Percentiles rank a stretch among this genome's conserved stretches.
Evolutionary conservation across 92 coral and sea anemone species (phyloP).

Genomic region (Galaxea fascicularis): DNA sequence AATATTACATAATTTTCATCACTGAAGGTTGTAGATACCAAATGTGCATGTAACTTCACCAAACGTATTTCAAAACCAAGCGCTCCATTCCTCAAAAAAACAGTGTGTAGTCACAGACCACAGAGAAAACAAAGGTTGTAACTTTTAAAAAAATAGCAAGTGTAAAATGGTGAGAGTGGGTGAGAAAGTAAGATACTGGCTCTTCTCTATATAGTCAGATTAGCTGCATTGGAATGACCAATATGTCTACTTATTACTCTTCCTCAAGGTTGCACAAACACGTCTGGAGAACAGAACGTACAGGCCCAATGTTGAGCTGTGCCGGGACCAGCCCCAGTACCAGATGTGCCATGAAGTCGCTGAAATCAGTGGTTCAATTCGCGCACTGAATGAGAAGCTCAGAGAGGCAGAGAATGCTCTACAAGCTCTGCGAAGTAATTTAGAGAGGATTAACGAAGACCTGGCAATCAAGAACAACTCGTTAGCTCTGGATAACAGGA

Average conservation of each 20-base stretch:
- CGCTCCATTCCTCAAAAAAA: no score
- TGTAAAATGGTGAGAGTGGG: no score
- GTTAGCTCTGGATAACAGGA: constrained; percentile 92
- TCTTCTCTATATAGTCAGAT: no score
- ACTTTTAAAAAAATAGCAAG: no score
- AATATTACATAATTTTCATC: no score
- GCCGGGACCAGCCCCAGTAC: constrained; percentile 94
- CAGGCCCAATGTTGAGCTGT: constrained; percentile 87
- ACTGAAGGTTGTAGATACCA: no score
- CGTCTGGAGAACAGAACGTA: constrained; percentile 99
- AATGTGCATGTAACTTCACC: no score
- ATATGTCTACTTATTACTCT: not conserved
- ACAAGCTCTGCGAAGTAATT: constrained; percentile 88
- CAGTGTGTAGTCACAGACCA: no score
- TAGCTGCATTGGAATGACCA: not conserved
- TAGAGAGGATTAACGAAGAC: constrained; percentile 91
- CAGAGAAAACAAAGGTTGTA: no score
- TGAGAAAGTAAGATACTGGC: no score
- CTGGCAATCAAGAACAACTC: constrained; percentile 93
- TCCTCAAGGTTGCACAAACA: constrained; percentile 92
- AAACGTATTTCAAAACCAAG: no score
- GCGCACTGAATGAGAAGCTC: constrained; percentile 91
- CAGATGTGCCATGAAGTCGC: constrained; percentile 98
- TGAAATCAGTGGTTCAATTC: constrained; percentile 92
- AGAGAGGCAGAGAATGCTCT: constrained; percentile 94